Base-by-base conservation (phyloP, 2,888 invertebrate species). In the Cremastinae sp. region DNA sequence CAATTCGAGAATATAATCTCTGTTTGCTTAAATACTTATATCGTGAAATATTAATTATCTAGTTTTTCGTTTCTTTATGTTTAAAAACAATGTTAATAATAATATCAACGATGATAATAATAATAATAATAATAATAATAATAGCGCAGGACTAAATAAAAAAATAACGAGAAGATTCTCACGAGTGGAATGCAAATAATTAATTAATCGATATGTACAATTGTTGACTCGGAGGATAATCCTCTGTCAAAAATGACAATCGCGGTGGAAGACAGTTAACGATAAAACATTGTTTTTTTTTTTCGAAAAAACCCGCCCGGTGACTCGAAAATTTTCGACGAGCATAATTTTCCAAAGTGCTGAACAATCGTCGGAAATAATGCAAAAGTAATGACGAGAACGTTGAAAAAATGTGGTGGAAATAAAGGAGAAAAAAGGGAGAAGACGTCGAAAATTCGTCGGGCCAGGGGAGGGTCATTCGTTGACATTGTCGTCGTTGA, bases 401-500 rank as follows among this genome's bases (percentile, higher is more conserved):
- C 28, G 5, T 28, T 28, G 28, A 71, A 61, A 34, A 16, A 28
- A 68, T 41, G 10, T 10, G 36, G 16, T 12, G 49, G 12, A 47
- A 28, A n/a, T 36, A 47, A 12, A 36, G 22, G 54, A 28, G 14
- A 34, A 62, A 45, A 12, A n/a, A 54, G 5, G 53, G 10, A 45
- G 12, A 14, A 8, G 43, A 22, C 47, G 70, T 70, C 74, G 62
- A 72, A 71, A 62, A 14, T 66, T 72, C 66, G 75, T 9, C 59
- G 72, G 51, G 20, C 62, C 45, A 14, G 7, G 41, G 16, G 56
- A 18, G 12, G 36, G 78, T 86, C 84, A 88, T 80, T 89, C 89
- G 82, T 88, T 86, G 47, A 90, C 89, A 75, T 86, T 88, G 58
- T 89, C 88, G 79, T 88, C 89, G 77, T 89, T 89, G 71, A 89